These are phyloP conservation scores for Heliconius ethilla DNA, from an alignment of 2,888 invertebrate species.

Conservation along the genomic window DNA sequence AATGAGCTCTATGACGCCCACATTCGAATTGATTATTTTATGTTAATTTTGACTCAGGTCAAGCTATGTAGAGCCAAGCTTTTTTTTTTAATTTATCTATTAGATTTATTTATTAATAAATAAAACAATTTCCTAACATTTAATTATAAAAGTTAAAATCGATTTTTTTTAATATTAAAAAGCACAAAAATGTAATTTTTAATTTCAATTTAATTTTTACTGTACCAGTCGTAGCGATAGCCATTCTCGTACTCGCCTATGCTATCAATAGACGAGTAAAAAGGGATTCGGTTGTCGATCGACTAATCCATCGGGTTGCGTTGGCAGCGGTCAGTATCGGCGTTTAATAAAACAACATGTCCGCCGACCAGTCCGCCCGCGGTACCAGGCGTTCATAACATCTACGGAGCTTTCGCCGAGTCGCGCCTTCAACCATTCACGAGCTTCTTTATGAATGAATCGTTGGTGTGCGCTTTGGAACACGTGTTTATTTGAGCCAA, in stretches of 20 bases:
- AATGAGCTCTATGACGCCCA: constrained; percentile 16
- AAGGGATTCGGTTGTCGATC: constrained; percentile 37
- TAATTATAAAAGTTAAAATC: not conserved
- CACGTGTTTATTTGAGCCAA: constrained; percentile 75
- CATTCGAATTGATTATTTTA: not conserved
- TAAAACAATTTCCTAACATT: not conserved
- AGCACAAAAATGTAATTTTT: not conserved
- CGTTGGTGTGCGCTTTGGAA: constrained; percentile 62
- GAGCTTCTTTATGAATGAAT: constrained; percentile 66
- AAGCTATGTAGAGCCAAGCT: not conserved
- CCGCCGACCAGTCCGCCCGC: constrained; percentile 66
- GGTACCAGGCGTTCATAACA: constrained; percentile 72
- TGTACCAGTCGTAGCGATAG: constrained; percentile 20
- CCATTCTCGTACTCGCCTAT: constrained; percentile 42
- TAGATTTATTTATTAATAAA: not conserved
- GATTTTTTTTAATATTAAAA: not conserved
- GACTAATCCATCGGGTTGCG: constrained; percentile 42
- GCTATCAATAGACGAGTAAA: constrained; percentile 37
- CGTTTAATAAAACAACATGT: constrained; percentile 70
- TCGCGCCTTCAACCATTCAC: constrained; percentile 60
- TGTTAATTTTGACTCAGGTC: not conserved
- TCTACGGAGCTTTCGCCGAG: constrained; percentile 65
- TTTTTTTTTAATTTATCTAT: not conserved
- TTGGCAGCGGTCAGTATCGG: constrained; percentile 50
- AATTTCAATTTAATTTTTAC: constrained; percentile 2